These are phyloP conservation scores for Andrena chrysosceles DNA, from an alignment of 2,888 invertebrate species.

Conservation along the genomic window DNA sequence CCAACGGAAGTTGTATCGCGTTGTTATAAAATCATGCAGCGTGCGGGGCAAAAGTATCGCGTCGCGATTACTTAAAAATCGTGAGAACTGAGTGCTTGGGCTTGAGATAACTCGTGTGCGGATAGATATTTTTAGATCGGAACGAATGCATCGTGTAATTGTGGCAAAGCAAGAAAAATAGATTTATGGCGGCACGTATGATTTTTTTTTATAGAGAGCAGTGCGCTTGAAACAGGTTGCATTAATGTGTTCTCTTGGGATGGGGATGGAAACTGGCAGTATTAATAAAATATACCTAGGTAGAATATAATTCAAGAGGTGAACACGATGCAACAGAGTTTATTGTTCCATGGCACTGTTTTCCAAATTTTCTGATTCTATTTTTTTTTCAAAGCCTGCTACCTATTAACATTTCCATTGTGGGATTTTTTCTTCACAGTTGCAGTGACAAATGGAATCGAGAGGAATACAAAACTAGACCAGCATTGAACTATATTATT, in stretches of 20 bases:
- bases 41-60: conserved; percentile 6
- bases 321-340: neutral
- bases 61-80: conserved; percentile 15
- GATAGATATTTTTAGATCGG: neutral
- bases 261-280: too few relatives aligned
- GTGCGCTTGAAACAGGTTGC: too few relatives aligned
- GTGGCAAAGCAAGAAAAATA: neutral
- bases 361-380: too few relatives aligned
- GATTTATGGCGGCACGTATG: neutral
- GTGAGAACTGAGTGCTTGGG: conserved; percentile 4
- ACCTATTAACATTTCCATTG: neutral
- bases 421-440: neutral
- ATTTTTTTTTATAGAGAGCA: neutral
- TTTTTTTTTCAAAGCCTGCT: too few relatives aligned
- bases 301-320: neutral
- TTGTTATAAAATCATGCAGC: conserved; percentile 19
- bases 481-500: neutral
- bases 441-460: neutral
- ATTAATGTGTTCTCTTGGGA: too few relatives aligned
- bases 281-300: too few relatives aligned
- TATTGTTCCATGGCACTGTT: neutral
- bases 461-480: neutral
- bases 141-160: neutral
- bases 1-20: conserved; percentile 22
- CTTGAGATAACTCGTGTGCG: neutral